A percentile compares a stretch with the other conserved stretches of the same genome.
phyloP scores from a whole-genome alignment of 2,113 vertebrate species.

The Carassius carassius region DNA sequence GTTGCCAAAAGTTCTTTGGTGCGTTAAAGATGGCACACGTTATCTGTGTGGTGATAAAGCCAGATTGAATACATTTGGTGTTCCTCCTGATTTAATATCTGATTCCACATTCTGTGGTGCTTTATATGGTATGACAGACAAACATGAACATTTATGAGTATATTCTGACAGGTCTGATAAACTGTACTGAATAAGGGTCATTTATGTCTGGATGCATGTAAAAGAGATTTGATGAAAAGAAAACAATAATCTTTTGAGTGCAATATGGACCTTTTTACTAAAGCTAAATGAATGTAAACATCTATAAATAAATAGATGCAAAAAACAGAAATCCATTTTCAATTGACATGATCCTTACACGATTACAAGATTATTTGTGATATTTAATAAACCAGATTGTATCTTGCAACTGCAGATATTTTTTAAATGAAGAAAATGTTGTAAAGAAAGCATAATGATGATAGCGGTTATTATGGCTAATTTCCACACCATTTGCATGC shows the following conservation, averaged over 20 bases:
- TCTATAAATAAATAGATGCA: slow-evolving; percentile 47
- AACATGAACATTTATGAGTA: slow-evolving; percentile 18
- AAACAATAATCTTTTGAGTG: slow-evolving; percentile 36
- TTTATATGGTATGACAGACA: neutral
- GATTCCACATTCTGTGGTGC: too few relatives aligned
- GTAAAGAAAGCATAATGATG: neutral
- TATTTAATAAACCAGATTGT: too few relatives aligned
- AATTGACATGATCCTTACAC: too few relatives aligned
- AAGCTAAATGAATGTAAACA: slow-evolving; percentile 49
- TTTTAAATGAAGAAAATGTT: neutral
- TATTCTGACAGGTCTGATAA: neutral
- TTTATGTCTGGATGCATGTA: slow-evolving; percentile 20
- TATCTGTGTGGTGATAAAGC: slow-evolving; percentile 9
- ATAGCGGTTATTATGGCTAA: too few relatives aligned
- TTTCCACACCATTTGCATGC: neutral
- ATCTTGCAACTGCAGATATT: too few relatives aligned
- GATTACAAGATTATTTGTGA: too few relatives aligned
- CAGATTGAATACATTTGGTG: neutral
- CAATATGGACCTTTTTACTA: slow-evolving; percentile 48
- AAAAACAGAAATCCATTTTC: too few relatives aligned
- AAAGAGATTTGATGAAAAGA: neutral
- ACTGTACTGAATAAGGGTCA: neutral
- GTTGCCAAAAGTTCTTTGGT: slow-evolving; percentile 17
- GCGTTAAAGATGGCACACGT: slow-evolving; percentile 1
- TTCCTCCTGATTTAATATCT: neutral